A percentile compares a stretch with the other conserved stretches of the same genome.
Conservation (phyloP, 2,797 vertebrate genomes). For the Pangasius larnaudii region DNA sequence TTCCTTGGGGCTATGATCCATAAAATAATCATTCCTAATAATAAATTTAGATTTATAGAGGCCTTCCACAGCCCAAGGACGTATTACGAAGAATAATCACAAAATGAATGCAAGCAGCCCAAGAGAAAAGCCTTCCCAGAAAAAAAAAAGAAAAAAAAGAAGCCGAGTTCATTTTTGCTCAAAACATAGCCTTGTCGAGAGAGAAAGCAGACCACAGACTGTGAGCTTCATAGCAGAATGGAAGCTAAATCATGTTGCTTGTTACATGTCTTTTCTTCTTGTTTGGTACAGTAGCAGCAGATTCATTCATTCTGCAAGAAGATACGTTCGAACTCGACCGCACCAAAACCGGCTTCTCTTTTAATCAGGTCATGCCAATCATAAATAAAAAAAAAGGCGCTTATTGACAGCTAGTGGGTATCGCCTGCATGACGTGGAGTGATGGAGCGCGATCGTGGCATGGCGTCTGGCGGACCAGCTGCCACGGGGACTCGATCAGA, state of each 20-base stretch:
- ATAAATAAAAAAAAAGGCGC: slow-evolving; percentile 42
- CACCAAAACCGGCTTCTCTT: background rate
- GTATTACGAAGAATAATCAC: background rate
- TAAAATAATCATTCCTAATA: slow-evolving; percentile 11
- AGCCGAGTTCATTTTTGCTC: slow-evolving; percentile 42
- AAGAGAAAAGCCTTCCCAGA: background rate
- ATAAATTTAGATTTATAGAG: background rate
- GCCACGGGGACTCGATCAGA: slow-evolving; percentile 52
- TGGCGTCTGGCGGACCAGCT: slow-evolving; percentile 56
- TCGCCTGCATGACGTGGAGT: slow-evolving; percentile 50
- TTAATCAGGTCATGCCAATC: slow-evolving; percentile 31
- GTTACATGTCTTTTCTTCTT: slow-evolving; percentile 10
- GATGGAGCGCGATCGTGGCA: slow-evolving; percentile 37
- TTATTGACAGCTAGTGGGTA: slow-evolving; percentile 53
- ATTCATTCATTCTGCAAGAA: background rate
- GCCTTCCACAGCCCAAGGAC: slow-evolving; percentile 9
- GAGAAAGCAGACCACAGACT: slow-evolving; percentile 42
- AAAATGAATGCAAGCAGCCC: background rate
- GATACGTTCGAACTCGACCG: background rate
- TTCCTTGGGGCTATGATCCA: slow-evolving; percentile 3
- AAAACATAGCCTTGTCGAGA: slow-evolving; percentile 32
- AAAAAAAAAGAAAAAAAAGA: background rate
- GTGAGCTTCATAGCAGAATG: slow-evolving; percentile 49
- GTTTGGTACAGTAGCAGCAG: background rate
- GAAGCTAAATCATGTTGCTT: slow-evolving; percentile 23